A percentile compares a stretch with the other conserved stretches of the same genome.
phyloP scores from a whole-genome alignment of 1,140 invertebrate genomes.

The Odontomachus brunneus region DNA sequence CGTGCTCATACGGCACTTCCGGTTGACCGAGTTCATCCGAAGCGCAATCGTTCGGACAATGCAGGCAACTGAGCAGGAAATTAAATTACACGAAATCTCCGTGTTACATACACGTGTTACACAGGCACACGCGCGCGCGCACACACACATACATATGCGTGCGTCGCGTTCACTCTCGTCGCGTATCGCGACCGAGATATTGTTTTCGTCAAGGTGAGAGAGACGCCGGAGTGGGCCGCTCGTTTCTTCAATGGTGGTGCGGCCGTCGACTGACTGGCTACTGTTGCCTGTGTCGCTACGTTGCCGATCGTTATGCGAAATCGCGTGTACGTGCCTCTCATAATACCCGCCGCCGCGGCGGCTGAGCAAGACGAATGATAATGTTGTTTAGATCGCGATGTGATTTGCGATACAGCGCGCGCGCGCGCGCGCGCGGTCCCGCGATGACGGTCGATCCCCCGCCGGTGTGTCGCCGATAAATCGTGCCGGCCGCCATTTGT shows the following conservation, averaged over 20 bases:
- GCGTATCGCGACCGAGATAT: constrained; percentile 33
- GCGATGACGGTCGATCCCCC: background rate
- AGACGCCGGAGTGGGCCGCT: background rate
- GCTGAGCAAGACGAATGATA: constrained; percentile 43
- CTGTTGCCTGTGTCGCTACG: background rate
- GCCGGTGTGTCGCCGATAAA: constrained; percentile 8
- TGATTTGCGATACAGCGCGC: background rate
- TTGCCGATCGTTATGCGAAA: constrained; percentile 28
- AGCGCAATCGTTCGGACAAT: constrained; percentile 59
- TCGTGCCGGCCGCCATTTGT: background rate
- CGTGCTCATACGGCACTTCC: constrained; percentile 77
- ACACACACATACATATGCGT: too few species aligned
- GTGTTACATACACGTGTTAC: constrained; percentile 7
- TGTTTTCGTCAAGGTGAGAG: constrained; percentile 49
- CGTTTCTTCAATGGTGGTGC: constrained; percentile 30
- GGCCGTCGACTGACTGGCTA: too few species aligned
- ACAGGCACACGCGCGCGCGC: background rate
- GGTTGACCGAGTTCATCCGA: constrained; percentile 76
- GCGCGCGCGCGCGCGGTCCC: too few species aligned
- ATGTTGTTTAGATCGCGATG: constrained; percentile 13
- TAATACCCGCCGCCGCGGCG: constrained; percentile 3
- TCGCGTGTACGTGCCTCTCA: constrained; percentile 26
- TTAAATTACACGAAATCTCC: constrained; percentile 55
- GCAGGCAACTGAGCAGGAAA: constrained; percentile 67
- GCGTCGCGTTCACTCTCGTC: background rate